A percentile compares a stretch with the other conserved stretches of the same genome.
Evolutionary conservation across 2,888 invertebrate genomes (phyloP).

Genomic region (Encarsia formosa): DNA sequence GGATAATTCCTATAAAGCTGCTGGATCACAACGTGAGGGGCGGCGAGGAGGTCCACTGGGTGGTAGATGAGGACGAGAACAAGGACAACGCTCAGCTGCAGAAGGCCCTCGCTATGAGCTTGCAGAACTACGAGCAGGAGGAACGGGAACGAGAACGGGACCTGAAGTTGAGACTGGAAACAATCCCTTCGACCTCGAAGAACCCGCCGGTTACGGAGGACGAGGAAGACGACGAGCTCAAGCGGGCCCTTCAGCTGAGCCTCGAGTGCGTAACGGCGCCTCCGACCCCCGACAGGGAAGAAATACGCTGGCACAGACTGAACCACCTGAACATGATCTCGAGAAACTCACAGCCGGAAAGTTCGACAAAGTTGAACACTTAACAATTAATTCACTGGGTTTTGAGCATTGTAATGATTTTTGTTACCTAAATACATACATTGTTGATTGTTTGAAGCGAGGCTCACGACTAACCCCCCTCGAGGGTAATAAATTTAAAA

Average conservation of each 20-base stretch:
- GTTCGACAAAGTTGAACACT: constrained; percentile 44
- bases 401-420: too few relatives aligned
- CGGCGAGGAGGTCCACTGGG: constrained; percentile 27
- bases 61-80: constrained; percentile 39
- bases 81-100: constrained; percentile 54
- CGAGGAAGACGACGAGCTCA: constrained; percentile 52
- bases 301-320: constrained; percentile 43
- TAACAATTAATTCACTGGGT: constrained; percentile 37
- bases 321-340: constrained; percentile 36
- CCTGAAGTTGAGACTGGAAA: constrained; percentile 35
- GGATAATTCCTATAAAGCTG: constrained; percentile 42
- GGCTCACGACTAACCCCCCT: too few relatives aligned
- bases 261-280: constrained; percentile 49
- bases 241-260: constrained; percentile 54
- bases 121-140: constrained; percentile 44
- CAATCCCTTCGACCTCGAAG: constrained; percentile 17
- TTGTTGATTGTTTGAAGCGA: constrained; percentile 28
- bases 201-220: constrained; percentile 25
- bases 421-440: constrained; percentile 26
- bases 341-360: constrained; percentile 38
- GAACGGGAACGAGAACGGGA: constrained; percentile 33
- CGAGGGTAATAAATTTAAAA: too few relatives aligned
- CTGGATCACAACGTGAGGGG: too few relatives aligned
- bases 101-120: constrained; percentile 54
- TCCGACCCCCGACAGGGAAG: constrained; percentile 46